Base-by-base conservation (phyloP, 2,113 vertebrate genomes). In the Cynoglossus semilaevis region DNA sequence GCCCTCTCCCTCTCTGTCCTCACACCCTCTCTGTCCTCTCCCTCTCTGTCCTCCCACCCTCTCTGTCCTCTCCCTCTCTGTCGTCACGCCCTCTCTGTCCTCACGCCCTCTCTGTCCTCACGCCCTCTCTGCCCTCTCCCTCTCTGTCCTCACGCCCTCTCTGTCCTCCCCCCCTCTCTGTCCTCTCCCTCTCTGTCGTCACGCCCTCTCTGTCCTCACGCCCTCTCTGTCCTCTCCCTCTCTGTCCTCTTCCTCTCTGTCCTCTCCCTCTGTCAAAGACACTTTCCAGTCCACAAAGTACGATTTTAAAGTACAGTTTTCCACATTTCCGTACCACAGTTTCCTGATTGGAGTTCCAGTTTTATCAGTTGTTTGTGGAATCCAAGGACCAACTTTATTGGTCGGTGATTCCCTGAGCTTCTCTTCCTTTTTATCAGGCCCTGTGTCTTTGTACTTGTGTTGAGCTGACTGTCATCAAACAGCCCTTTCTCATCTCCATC, bases 321-420 rank as follows among this genome's bases (percentile, higher is more conserved):
- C 75, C 71, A 67, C 67, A 75, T 76, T 58, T 83, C 83, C 82
- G 80, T 83, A 80, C 86, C 85, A 83, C 76, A 81, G 76, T 78
- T 85, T 73, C 72, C 73, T 87, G 80, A 81, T 88, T 86, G 86
- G 70, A 67, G 69, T 76, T 63, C 29, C 43, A 67, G 63, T 73
- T 79, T 86, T 88, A 89, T 88, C 86, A 84, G 86, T 83, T 86
- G 83, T 86, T 86, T 83, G 82, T 81, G 64, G 69, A 74, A 87
- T 83, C 74, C 62, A 80, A 70, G 77, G 70, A 81, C 19, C 60
- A 72, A 84, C 67, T 86, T 85, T 86, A 85, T 82, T 80, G 82
- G 79, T 60, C 76, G 76, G 80, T 83, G 77, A 80, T 74, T 85
- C 75, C 80, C 78, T 48, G 47, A 36, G 81, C 84, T 79, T 18